Conservation (phyloP, 2,113 vertebrate genomes). For the Leptodactylus fuscus region DNA sequence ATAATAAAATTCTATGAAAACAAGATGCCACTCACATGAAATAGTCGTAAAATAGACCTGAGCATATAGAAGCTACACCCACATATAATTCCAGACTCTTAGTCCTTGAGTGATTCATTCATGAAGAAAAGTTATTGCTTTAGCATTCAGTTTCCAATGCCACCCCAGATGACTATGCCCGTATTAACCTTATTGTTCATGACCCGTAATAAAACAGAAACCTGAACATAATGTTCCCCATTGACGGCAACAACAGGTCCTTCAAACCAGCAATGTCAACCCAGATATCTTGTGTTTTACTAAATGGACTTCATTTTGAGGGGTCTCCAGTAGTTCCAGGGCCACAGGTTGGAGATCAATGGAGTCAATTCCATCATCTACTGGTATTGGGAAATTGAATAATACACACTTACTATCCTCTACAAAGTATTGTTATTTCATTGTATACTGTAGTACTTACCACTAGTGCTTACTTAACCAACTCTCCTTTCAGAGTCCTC, state of each 20-base stretch:
- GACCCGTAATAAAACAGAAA: constrained; percentile 3
- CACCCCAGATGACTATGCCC: not conserved
- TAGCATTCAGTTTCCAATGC: constrained; percentile 7
- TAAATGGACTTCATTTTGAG: not conserved
- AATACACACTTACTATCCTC: no score
- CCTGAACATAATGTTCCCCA: not conserved
- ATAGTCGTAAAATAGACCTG: not conserved
- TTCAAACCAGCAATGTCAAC: not conserved
- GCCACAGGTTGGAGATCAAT: not conserved
- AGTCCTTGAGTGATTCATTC: not conserved
- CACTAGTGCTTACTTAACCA: no score
- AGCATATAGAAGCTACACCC: not conserved
- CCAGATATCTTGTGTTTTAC: no score
- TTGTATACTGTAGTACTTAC: no score
- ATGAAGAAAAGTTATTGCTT: not conserved
- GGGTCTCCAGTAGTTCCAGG: not conserved
- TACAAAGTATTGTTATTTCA: no score
- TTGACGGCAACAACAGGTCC: not conserved
- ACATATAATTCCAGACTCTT: not conserved
- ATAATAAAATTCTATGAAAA: not conserved
- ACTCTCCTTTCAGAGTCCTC: no score
- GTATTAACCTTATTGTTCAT: not conserved
- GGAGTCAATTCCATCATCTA: no score
- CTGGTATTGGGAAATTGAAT: no score
- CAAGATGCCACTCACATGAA: not conserved